Conservation (phyloP, 2,888 invertebrate species). For the Osedax frankpressi region DNA sequence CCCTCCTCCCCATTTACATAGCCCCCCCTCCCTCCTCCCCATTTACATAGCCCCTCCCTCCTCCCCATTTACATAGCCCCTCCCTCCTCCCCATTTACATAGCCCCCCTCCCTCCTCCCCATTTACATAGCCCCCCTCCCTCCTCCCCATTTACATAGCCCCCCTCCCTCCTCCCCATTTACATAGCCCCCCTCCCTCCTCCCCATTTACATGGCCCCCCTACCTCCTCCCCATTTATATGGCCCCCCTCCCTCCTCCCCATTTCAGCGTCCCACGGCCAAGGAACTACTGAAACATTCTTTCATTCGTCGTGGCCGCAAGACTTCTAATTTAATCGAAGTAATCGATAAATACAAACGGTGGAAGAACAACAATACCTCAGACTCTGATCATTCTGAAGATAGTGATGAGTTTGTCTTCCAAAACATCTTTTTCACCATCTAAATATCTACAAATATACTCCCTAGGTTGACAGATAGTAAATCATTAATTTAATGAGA, state of each 20-base stretch:
- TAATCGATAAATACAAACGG: conserved; percentile 14
- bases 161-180: background rate
- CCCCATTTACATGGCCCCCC: background rate
- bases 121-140: too few relatives aligned
- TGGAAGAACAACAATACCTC: background rate
- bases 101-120: background rate
- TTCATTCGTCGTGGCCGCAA: conserved; percentile 14
- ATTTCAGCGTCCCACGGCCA: conserved; percentile 18
- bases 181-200: background rate
- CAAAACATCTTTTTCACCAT: too few relatives aligned
- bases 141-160: conserved; percentile 9
- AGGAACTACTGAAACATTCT: conserved; percentile 15
- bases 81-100: background rate
- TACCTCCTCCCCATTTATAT: too few relatives aligned
- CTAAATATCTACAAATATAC: too few relatives aligned
- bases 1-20: too few relatives aligned
- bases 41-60: conserved; percentile 15
- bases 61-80: too few relatives aligned
- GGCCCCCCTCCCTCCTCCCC: too few relatives aligned
- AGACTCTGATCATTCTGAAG: background rate
- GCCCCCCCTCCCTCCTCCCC: too few relatives aligned
- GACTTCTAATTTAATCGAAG: conserved; percentile 14
- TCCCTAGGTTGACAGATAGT: too few relatives aligned
- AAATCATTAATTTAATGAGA: too few relatives aligned
- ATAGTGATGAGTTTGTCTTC: background rate